Evolutionary conservation across 2,888 invertebrate genomes (phyloP), one percentile per base, ranked within the genome.

Genomic region (Scotopteryx bipunctaria): DNA sequence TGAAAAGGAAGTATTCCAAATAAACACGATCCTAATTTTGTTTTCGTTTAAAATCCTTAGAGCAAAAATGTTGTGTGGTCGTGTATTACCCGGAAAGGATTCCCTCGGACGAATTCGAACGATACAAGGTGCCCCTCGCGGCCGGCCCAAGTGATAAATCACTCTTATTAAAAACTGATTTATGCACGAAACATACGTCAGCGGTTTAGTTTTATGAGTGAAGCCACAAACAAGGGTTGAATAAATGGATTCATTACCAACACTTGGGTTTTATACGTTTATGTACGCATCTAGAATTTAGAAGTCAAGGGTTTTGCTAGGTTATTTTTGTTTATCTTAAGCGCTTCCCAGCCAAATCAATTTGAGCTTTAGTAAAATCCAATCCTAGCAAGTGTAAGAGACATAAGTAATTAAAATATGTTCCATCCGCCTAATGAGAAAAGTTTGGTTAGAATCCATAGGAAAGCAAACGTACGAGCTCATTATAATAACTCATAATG

Each of bases 101-200:
- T 50, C 59, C 66, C 71, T 61, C 40, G 36, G 50, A 61, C 60
- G 51, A 51, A 21, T 21, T 19, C 29, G 23, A 57, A 60, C 54
- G 61, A 66, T 61, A 43, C 43, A 43, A 52, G 55, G 63, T 56
- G 50, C 54, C 64, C 56, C 42, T 51, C 57, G 49, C 60, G 55
- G 59, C 50, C 45, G 49, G 61, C 57, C 62, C 65, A 59, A 65
- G 62, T 61, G 60, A 69, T 69, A 62, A 73, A 73, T 71, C 67
- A 66, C 59, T 62, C 64, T 65, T 67, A 70, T 70, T 67, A 69
- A 74, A 73, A 71, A 56, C 62, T 67, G 69, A 73, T 73, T 68
- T 73, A 69, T 69, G 53, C 61, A 65, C 54, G 51, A 57, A 47
- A 52, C 53, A 47, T 55, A 54, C 50, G 49, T 35, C 6, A 9